These are phyloP conservation scores for Serilophus lunatus DNA, from an alignment of 2,113 vertebrate genomes.

Conservation along the genomic window DNA sequence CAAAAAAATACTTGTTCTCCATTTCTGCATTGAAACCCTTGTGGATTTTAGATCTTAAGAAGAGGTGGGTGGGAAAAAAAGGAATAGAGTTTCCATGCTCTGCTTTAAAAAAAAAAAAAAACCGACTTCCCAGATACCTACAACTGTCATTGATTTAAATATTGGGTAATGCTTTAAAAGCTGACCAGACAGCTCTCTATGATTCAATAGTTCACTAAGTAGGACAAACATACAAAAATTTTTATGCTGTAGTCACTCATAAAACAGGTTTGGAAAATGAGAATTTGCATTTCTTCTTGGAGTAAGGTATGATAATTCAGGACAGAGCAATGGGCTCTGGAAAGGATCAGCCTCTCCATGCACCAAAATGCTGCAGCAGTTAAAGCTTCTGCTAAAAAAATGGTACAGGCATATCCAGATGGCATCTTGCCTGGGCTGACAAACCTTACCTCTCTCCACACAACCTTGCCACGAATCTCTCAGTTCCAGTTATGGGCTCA, in stretches of 20 bases:
- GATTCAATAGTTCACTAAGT: not conserved
- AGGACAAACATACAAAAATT: not conserved
- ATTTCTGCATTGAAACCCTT: not conserved
- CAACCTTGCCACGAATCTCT: not conserved
- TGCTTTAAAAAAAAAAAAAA: not conserved
- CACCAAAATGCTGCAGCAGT: not conserved
- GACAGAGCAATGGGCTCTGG: no score
- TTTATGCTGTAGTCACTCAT: slow-evolving; percentile 36
- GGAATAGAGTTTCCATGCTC: not conserved
- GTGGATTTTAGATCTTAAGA: not conserved
- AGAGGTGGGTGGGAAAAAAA: not conserved
- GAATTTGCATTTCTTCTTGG: slow-evolving; percentile 61
- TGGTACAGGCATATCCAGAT: not conserved
- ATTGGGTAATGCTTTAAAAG: not conserved
- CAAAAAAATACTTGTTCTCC: not conserved
- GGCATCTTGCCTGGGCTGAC: not conserved
- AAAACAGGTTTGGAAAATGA: slow-evolving; percentile 1
- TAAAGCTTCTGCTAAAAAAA: not conserved
- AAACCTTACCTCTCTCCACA: not conserved
- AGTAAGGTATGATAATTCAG: slow-evolving; percentile 43
- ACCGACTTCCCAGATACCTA: not conserved
- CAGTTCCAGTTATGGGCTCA: not conserved
- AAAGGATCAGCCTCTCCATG: not conserved
- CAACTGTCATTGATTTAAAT: not conserved
- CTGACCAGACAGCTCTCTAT: not conserved